Evolutionary conservation across 2,113 vertebrate species (phyloP).

Genomic region (Gallinago jamesoni): DNA sequence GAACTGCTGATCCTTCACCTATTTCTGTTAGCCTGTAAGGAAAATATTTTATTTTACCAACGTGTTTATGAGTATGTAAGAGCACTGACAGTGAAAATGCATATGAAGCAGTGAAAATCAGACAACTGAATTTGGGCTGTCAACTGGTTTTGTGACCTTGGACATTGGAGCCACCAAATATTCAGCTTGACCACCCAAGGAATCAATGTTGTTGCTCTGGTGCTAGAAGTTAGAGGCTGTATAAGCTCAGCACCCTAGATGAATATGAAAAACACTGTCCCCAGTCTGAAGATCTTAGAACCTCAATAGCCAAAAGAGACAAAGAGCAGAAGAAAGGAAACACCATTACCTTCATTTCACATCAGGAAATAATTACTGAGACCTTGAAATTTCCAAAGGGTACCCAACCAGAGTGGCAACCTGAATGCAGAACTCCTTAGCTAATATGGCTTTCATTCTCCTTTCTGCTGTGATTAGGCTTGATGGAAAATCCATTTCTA

Average conservation of each 20-base stretch:
- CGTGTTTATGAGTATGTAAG: neutral
- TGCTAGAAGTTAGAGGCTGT: neutral
- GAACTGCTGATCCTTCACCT: neutral
- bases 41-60: neutral
- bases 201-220: fast-evolving
- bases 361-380: neutral
- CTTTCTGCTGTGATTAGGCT: neutral
- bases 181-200: neutral
- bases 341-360: neutral
- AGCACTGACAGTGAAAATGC: neutral
- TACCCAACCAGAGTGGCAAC: neutral
- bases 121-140: neutral
- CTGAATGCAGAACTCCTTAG: neutral
- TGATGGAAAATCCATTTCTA: neutral
- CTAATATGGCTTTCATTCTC: neutral
- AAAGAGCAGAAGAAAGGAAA: neutral
- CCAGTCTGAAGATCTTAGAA: neutral
- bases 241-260: neutral
- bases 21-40: neutral
- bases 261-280: neutral
- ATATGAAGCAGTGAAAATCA: neutral
- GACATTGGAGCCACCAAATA: neutral
- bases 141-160: neutral
- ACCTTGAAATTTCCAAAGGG: neutral
- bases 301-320: neutral